These are phyloP conservation scores for Bergia puertoricense DNA, from an alignment of 92 coral and sea anemone genomes.

Conservation along the genomic window DNA sequence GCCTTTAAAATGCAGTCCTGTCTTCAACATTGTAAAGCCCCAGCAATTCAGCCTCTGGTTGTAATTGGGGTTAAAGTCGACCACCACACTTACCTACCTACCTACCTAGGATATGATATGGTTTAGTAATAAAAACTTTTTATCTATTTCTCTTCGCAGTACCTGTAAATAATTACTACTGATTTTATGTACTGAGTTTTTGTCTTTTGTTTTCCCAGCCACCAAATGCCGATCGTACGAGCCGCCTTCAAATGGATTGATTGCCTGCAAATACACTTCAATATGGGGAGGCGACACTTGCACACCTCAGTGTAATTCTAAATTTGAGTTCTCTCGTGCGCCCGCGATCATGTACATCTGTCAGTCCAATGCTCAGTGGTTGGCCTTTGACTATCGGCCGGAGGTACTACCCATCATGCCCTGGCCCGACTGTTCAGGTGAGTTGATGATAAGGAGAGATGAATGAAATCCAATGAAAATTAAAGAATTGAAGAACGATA, in stretches of 20 bases:
- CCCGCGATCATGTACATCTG: conserved; percentile 82
- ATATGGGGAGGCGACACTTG: conserved; percentile 62
- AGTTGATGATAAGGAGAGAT: neutral
- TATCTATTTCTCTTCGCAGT: neutral
- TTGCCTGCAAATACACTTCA: conserved; percentile 35
- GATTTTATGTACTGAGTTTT: neutral
- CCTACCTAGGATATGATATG: too few species aligned
- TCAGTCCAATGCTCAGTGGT: conserved; percentile 62
- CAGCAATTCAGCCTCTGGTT: too few species aligned
- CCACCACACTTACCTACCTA: too few species aligned
- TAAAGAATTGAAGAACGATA: too few species aligned
- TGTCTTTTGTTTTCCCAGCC: conserved; percentile 37
- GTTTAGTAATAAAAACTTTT: too few species aligned
- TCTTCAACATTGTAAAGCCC: too few species aligned
- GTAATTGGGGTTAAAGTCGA: too few species aligned
- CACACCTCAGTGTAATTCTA: conserved; percentile 56
- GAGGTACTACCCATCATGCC: conserved; percentile 63
- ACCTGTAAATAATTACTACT: neutral
- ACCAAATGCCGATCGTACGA: conserved; percentile 70
- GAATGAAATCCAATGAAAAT: neutral
- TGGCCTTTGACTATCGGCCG: conserved; percentile 48
- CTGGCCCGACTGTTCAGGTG: conserved; percentile 99
- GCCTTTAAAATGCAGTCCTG: too few species aligned
- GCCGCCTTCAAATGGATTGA: conserved; percentile 88
- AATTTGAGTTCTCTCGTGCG: conserved; percentile 78